phyloP scores from a whole-genome alignment of 2,888 invertebrate genomes.

The Folsomia candida region DNA sequence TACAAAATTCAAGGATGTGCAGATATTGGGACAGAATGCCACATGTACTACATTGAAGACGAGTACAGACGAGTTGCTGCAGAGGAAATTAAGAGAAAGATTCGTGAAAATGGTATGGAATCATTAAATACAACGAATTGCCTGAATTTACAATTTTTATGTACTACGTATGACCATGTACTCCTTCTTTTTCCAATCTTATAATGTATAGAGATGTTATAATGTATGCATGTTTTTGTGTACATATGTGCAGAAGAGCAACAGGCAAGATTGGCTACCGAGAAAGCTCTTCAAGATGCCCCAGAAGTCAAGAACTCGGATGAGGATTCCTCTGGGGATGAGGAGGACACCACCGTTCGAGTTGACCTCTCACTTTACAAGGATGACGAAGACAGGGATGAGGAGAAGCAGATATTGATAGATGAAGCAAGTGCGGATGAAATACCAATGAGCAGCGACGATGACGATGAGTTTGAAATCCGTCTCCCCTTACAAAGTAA shows the following conservation, averaged over 20 bases:
- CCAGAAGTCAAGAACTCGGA: slow-evolving; percentile 30
- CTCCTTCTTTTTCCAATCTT: no score
- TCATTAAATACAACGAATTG: background rate
- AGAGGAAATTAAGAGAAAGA: slow-evolving; percentile 33
- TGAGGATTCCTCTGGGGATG: slow-evolving; percentile 33
- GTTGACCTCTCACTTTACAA: slow-evolving; percentile 38
- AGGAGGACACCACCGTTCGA: slow-evolving; percentile 24
- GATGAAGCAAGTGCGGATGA: slow-evolving; percentile 43
- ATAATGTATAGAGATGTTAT: no score
- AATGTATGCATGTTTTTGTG: no score
- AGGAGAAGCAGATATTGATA: slow-evolving; percentile 27
- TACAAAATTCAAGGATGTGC: slow-evolving; percentile 33
- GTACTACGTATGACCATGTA: no score
- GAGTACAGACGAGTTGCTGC: slow-evolving; percentile 39
- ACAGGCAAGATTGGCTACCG: slow-evolving; percentile 19
- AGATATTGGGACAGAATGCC: slow-evolving; percentile 34
- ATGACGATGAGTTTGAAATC: slow-evolving; percentile 46
- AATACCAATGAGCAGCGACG: slow-evolving; percentile 33
- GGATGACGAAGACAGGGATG: slow-evolving; percentile 29
- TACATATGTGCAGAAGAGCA: slow-evolving; percentile 20
- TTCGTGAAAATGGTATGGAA: slow-evolving; percentile 32
- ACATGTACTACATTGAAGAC: slow-evolving; percentile 43
- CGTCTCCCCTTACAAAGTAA: slow-evolving; percentile 22
- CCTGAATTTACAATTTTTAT: no score
- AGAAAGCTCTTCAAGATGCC: slow-evolving; percentile 29